Base-by-base conservation (phyloP, 2,113 vertebrate genomes). In the Gymnorhina tibicen region DNA sequence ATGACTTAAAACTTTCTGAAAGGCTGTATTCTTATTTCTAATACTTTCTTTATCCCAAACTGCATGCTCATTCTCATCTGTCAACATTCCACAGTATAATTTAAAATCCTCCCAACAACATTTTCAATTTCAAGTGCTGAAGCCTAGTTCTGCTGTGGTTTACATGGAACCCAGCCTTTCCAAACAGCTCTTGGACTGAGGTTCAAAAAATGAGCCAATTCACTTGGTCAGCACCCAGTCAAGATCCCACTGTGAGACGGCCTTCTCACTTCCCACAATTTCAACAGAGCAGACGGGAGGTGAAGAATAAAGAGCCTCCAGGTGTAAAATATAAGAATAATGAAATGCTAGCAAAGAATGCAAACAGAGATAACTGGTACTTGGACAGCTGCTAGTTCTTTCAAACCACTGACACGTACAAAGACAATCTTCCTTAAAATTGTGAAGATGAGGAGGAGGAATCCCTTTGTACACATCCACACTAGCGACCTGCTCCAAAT, bases 111-210 rank as follows among this genome's bases (percentile, higher is more conserved):
- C 95, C 87, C 88, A 94, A 64, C 56, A 91, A 76, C 58, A 76
- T 64, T 87, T 90, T 44, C 53, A 75, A 90, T 93, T 87, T 91
- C 50, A 83, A 93, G 59, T 0, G 7, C 72, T 83, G 85, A 91
- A 95, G 85, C 37, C 72, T 24, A 37, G 79, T 55, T 88, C 58
- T 90, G 82, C 92, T 94, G 92, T 39, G 82, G 95, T 96, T 92
- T 94, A 83, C 50, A 58, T 94, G 92, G 96, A 97, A 85, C 53
- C 32, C 78, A 85, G 96, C 91, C 94, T 90, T 93, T 90, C 85
- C 88, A 93, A 95, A 94, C 49, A 95, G 75, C 67, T 62, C 85
- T 76, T 85, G 62, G 53, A 87, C 70, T 30, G 50, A 91, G 59
- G 60, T 55, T 93, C 74, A 87, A 78, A 89, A 91, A 82, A 85